A percentile compares a stretch with the other conserved stretches of the same genome.
phyloP scores from a whole-genome alignment of 2,113 vertebrate genomes.

The Melanocharis versteri region DNA sequence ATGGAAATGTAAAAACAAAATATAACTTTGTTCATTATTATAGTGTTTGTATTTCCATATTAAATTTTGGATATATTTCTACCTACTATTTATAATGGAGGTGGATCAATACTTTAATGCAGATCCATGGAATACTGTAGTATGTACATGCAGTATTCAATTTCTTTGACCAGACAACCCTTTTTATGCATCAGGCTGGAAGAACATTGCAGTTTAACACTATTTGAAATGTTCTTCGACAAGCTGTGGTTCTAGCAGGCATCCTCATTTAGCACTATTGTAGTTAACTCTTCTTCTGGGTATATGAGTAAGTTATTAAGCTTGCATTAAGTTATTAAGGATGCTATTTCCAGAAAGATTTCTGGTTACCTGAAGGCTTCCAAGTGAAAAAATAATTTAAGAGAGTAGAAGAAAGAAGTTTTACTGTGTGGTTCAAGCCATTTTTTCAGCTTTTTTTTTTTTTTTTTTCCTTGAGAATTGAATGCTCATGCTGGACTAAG shows the following conservation, averaged over 20 bases:
- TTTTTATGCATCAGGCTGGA: neutral
- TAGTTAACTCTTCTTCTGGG: neutral
- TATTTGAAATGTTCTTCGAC: neutral
- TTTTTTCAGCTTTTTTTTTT: neutral
- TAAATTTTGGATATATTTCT: neutral
- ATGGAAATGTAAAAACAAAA: neutral
- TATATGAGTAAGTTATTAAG: neutral
- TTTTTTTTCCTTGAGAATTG: neutral
- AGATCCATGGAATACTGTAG: neutral
- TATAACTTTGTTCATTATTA: neutral
- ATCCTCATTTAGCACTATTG: neutral
- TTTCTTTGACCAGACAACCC: neutral
- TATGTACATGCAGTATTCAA: neutral
- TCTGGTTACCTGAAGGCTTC: neutral
- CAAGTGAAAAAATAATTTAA: neutral
- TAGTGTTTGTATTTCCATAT: neutral
- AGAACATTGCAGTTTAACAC: neutral
- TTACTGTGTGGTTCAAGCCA: neutral
- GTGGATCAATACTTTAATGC: neutral
- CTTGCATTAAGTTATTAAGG: too few relatives aligned
- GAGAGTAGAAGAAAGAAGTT: neutral
- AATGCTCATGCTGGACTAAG: neutral
- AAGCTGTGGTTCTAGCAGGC: neutral
- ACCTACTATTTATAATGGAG: neutral
- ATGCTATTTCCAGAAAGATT: neutral